These are phyloP conservation scores for Drosophila neotestacea DNA, from an alignment of 2,888 invertebrate genomes.

Conservation along the genomic window DNA sequence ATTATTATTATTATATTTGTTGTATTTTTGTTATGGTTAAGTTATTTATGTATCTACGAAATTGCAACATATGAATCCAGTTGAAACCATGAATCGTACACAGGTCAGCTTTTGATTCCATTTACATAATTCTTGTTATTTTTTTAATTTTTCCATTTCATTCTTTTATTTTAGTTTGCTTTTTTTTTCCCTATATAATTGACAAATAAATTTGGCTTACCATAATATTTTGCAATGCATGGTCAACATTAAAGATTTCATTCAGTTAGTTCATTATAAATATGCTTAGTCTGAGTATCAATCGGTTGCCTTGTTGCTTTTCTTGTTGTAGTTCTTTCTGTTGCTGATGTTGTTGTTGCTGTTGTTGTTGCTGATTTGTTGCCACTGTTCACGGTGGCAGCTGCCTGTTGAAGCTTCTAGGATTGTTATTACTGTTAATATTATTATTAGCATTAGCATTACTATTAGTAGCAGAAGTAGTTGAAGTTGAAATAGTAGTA, in stretches of 20 bases:
- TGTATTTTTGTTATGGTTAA: slow-evolving; percentile 15
- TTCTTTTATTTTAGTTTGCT: slow-evolving; percentile 7
- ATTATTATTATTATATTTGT: slow-evolving; percentile 3
- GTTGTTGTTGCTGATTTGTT: slow-evolving; percentile 31
- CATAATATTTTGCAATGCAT: slow-evolving; percentile 74
- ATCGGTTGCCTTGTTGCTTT: slow-evolving; percentile 56
- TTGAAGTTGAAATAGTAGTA: slow-evolving; percentile 43
- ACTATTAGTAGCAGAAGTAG: slow-evolving; percentile 27
- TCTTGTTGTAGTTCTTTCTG: slow-evolving; percentile 11
- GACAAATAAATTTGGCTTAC: slow-evolving; percentile 79
- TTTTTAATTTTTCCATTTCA: slow-evolving; percentile 6
- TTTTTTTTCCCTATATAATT: slow-evolving; percentile 56
- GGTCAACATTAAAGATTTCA: slow-evolving; percentile 70
- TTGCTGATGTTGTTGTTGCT: slow-evolving; percentile 39
- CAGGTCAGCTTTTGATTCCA: slow-evolving; percentile 59
- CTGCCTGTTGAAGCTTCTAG: slow-evolving; percentile 67
- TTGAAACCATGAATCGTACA: slow-evolving; percentile 72
- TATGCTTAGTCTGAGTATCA: slow-evolving; percentile 73
- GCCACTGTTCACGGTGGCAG: slow-evolving; percentile 51
- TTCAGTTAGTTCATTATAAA: slow-evolving; percentile 41
- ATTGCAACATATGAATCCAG: slow-evolving; percentile 67
- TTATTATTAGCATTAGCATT: slow-evolving; percentile 43
- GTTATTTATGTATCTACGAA: slow-evolving; percentile 25
- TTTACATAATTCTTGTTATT: slow-evolving; percentile 3
- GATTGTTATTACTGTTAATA: slow-evolving; percentile 52